A percentile compares a stretch with the other conserved stretches of the same genome.
Evolutionary conservation across 2,888 invertebrate genomes (phyloP).

Genomic region (Silvanus unidentatus): DNA sequence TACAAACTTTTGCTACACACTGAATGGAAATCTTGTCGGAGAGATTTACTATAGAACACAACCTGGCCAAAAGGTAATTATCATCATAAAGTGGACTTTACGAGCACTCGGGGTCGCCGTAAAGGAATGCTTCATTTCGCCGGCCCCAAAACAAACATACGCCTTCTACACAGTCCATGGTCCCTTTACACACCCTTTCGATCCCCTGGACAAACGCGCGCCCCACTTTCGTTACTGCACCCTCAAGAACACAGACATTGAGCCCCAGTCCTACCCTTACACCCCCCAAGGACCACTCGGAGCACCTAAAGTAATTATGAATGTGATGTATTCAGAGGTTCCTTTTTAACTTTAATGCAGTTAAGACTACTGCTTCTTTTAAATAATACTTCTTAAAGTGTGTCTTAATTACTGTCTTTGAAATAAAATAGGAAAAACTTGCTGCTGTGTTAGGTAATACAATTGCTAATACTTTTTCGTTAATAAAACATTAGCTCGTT

Average conservation of each 20-base stretch:
- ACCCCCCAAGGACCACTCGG: slow-evolving; percentile 35
- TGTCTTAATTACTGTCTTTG: slow-evolving; percentile 31
- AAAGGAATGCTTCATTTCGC: slow-evolving; percentile 45
- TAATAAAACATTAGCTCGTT: background rate
- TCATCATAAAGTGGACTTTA: slow-evolving; percentile 49
- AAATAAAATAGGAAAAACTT: slow-evolving; percentile 7
- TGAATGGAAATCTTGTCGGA: no score
- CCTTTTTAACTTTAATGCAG: slow-evolving; percentile 40
- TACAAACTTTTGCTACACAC: no score
- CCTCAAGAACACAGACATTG: slow-evolving; percentile 22
- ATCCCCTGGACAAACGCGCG: slow-evolving; percentile 21
- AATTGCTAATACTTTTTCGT: background rate
- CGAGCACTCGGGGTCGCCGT: slow-evolving; percentile 42
- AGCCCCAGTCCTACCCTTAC: slow-evolving; percentile 17
- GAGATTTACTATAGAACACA: no score
- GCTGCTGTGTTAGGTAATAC: no score
- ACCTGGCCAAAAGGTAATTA: slow-evolving; percentile 40
- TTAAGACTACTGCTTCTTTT: slow-evolving; percentile 28
- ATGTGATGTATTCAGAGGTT: slow-evolving; percentile 42
- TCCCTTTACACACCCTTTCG: slow-evolving; percentile 21
- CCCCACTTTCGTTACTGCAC: slow-evolving; percentile 17
- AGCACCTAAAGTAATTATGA: slow-evolving; percentile 44
- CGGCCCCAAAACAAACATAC: slow-evolving; percentile 31
- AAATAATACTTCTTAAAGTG: slow-evolving; percentile 29
- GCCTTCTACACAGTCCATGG: slow-evolving; percentile 20